Percentiles rank a stretch among this genome's conserved stretches.
Conservation (phyloP, 92 coral and sea anemone genomes). For the Siderastrea siderea region DNA sequence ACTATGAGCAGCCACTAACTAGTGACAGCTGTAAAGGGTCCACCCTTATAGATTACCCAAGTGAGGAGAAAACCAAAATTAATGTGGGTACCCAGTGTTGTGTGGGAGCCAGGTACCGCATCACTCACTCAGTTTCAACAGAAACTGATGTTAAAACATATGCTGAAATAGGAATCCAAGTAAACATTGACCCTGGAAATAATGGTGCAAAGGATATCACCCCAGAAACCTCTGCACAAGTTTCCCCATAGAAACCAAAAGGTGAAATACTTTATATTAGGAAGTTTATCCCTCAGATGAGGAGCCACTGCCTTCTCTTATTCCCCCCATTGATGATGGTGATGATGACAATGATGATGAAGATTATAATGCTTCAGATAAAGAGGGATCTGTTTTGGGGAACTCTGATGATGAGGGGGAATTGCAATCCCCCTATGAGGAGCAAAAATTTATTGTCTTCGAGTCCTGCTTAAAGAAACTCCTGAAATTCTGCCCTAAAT, state of each 20-base stretch:
- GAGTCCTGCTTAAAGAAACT: constrained; percentile 12
- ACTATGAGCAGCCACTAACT: neutral
- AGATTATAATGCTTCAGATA: neutral
- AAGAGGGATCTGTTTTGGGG: constrained; percentile 7
- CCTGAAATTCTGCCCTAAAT: constrained; percentile 1
- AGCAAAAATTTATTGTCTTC: constrained; percentile 15
- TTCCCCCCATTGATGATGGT: neutral
- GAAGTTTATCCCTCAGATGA: constrained; percentile 13
- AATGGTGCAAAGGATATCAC: neutral
- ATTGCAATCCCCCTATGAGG: constrained; percentile 2
- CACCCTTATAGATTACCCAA: neutral
- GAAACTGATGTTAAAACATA: neutral
- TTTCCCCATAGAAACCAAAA: neutral
- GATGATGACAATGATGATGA: neutral
- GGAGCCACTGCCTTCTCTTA: constrained; percentile 16
- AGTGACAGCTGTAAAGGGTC: neutral
- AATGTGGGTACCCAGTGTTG: neutral
- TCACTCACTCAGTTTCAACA: constrained; percentile 8
- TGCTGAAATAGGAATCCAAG: neutral
- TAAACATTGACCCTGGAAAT: neutral
- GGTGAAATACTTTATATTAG: neutral
- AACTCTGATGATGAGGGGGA: constrained; percentile 12
- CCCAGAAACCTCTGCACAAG: neutral
- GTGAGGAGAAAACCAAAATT: neutral
- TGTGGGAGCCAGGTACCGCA: constrained; percentile 1